Conservation (phyloP, 1,140 invertebrate genomes). For the Apis dorsata region DNA sequence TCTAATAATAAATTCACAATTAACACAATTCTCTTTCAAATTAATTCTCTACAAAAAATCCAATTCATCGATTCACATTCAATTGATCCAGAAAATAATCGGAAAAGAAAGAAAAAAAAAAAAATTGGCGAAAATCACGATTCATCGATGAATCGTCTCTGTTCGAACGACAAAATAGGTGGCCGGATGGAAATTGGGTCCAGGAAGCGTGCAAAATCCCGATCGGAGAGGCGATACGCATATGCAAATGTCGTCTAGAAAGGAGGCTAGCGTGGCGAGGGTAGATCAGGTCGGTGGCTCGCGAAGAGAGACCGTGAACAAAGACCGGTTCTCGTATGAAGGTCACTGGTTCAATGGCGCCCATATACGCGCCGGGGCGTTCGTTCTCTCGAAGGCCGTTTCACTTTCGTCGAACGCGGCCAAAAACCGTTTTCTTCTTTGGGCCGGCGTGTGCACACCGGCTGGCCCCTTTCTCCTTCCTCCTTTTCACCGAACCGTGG, state of each 20-base stretch:
- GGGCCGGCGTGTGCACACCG: constrained; percentile 25
- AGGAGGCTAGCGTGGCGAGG: constrained; percentile 58
- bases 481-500: constrained; percentile 12
- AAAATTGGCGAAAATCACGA: too few relatives aligned
- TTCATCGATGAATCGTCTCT: constrained; percentile 12
- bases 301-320: constrained; percentile 71
- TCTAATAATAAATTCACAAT: too few relatives aligned
- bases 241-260: constrained; percentile 68
- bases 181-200: constrained; percentile 15
- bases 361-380: constrained; percentile 50
- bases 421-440: constrained; percentile 59
- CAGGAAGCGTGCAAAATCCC: constrained; percentile 45
- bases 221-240: background rate
- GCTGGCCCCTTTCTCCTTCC: constrained; percentile 41
- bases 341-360: constrained; percentile 78
- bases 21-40: too few relatives aligned
- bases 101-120: too few relatives aligned
- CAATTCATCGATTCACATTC: too few relatives aligned
- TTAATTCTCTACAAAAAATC: too few relatives aligned
- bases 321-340: constrained; percentile 79
- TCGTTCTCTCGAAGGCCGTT: constrained; percentile 64
- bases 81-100: too few relatives aligned
- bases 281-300: constrained; percentile 67
- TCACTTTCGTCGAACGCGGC: constrained; percentile 70
- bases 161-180: background rate